A percentile compares a stretch with the other conserved stretches of the same genome.
Conservation (phyloP, 2,888 invertebrate species). For the Polyommatus icarus region DNA sequence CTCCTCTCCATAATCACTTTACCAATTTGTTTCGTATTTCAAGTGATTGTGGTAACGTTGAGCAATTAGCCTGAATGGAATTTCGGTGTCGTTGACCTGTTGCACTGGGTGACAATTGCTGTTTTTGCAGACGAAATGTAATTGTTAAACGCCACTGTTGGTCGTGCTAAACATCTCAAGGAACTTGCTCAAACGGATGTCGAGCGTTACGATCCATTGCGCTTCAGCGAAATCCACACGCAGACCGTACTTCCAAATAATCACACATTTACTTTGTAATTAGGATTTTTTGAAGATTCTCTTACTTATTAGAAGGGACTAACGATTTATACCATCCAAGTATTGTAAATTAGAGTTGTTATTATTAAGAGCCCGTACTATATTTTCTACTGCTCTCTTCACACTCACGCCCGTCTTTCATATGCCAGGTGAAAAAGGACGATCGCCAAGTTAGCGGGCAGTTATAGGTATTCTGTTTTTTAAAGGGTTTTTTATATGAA, state of each 20-base stretch:
- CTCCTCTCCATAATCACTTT: neutral
- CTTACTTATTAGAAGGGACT: neutral
- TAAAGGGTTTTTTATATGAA: too few species aligned
- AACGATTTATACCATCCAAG: too few species aligned
- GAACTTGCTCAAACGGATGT: constrained; percentile 63
- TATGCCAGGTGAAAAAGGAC: too few species aligned
- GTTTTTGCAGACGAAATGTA: constrained; percentile 22
- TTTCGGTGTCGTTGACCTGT: constrained; percentile 18
- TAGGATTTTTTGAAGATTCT: neutral
- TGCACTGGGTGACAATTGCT: constrained; percentile 3
- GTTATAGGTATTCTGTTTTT: too few species aligned
- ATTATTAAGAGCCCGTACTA: too few species aligned
- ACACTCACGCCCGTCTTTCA: too few species aligned
- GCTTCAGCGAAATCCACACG: constrained; percentile 57
- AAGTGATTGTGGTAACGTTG: constrained; percentile 5
- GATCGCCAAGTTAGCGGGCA: too few species aligned
- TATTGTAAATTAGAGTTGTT: too few species aligned
- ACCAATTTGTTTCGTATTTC: constrained; percentile 8
- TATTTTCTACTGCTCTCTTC: too few species aligned
- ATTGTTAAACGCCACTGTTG: constrained; percentile 1
- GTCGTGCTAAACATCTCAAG: constrained; percentile 39
- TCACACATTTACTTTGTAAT: neutral
- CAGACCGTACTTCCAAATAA: neutral
- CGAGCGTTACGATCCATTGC: constrained; percentile 61
- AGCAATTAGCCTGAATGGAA: neutral